Percentiles rank a stretch among this genome's conserved stretches.
Evolutionary conservation across 1,140 invertebrate species (phyloP).

Genomic region (Macrotrachela quadricornifera): DNA sequence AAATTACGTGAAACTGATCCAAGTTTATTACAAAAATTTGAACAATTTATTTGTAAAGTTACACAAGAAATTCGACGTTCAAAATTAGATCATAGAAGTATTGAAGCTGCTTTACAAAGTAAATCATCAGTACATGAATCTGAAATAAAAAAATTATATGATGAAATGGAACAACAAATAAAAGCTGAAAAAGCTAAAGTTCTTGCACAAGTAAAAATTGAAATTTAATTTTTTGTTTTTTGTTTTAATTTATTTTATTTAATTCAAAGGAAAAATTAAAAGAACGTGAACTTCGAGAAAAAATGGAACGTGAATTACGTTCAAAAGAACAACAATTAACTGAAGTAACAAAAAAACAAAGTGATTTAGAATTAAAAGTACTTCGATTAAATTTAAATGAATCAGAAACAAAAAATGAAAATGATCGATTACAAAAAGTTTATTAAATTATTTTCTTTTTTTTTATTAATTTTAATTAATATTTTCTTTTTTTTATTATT

Average conservation of each 20-base stretch:
- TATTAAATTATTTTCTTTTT: constrained; percentile 7
- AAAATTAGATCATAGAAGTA: constrained; percentile 17
- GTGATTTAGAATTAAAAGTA: constrained; percentile 27
- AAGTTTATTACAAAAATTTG: constrained; percentile 22
- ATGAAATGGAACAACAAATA: constrained; percentile 35
- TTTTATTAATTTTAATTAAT: not conserved
- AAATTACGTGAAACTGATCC: constrained; percentile 18
- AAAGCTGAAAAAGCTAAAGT: constrained; percentile 25
- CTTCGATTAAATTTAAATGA: constrained; percentile 21
- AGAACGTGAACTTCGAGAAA: constrained; percentile 23
- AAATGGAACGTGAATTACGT: constrained; percentile 25
- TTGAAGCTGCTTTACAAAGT: constrained; percentile 28
- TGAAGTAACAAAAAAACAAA: constrained; percentile 25
- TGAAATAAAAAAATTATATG: constrained; percentile 30
- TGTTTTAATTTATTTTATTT: not conserved
- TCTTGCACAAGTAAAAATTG: constrained; percentile 25
- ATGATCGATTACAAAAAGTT: constrained; percentile 28
- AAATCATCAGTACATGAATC: constrained; percentile 26
- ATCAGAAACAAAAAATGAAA: constrained; percentile 28
- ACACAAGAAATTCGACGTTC: constrained; percentile 21
- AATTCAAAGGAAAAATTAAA: constrained; percentile 25
- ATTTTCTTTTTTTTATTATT: not conserved
- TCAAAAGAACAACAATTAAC: constrained; percentile 30
- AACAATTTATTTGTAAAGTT: constrained; percentile 24
- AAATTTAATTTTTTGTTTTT: too few species aligned